These are phyloP conservation scores for Pemphredon lugubris DNA, from an alignment of 2,888 invertebrate species.

Conservation along the genomic window DNA sequence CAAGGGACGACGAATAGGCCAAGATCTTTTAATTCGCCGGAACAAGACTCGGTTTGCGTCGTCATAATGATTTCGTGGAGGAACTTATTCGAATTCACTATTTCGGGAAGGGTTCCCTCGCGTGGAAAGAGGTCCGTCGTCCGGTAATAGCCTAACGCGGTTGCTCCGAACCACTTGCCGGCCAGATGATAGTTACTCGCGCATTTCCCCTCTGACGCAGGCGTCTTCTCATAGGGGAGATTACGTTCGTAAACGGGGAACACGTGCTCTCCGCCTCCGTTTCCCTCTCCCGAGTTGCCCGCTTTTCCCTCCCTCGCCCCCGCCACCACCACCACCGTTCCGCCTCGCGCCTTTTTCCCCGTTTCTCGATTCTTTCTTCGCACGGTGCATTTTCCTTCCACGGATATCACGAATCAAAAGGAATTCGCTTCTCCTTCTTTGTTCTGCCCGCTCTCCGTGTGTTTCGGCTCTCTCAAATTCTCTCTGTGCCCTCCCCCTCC, in stretches of 20 bases:
- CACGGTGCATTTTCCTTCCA: slow-evolving; percentile 5
- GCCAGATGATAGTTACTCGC: slow-evolving; percentile 69
- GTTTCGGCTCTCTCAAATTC: background rate
- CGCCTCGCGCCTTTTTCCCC: too few relatives aligned
- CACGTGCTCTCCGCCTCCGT: slow-evolving; percentile 42
- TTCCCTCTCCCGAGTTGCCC: background rate
- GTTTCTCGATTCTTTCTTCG: too few relatives aligned
- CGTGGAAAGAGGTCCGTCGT: slow-evolving; percentile 22
- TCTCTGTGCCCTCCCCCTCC: background rate
- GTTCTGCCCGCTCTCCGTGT: background rate
- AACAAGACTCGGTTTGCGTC: too few relatives aligned
- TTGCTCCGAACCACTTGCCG: slow-evolving; percentile 69
- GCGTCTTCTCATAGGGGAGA: slow-evolving; percentile 3
- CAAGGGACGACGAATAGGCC: too few relatives aligned
- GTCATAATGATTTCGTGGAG: too few relatives aligned
- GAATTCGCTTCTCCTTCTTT: background rate
- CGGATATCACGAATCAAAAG: slow-evolving; percentile 1
- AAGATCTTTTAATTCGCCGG: too few relatives aligned
- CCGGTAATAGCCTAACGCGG: slow-evolving; percentile 41
- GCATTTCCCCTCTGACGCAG: slow-evolving; percentile 59
- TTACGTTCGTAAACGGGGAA: background rate
- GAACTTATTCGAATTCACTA: too few relatives aligned
- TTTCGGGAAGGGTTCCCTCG: slow-evolving; percentile 36
- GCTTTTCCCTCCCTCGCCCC: background rate
- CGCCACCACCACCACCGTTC: too few relatives aligned